Base-by-base conservation (phyloP, 2,797 vertebrate genomes). In the Acrossocheilus wenchowensis region DNA sequence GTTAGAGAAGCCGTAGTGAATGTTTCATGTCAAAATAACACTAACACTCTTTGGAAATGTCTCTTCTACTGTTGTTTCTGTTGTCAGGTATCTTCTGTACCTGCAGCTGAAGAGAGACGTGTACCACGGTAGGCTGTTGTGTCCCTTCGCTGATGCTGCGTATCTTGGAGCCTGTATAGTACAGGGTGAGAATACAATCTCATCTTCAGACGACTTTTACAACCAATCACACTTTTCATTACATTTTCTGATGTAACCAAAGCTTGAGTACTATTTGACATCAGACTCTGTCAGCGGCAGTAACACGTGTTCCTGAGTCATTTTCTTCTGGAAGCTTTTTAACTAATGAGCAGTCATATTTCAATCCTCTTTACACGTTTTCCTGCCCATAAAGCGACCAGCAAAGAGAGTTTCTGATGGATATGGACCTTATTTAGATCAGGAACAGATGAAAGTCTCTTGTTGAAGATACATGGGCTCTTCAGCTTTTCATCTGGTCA, bases 91-190 rank as follows among this genome's bases (percentile, higher is more conserved):
- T 90, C 97, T 99, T 81, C 91, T 99, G 88, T 99, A 99, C 89
- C 95, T 99, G 84, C 98, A 99, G 93, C 89, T 99, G 92, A 99
- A 99, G 93, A 97, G 98, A 89, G 98, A 99, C 26, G 96, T 99
- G 92, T 98, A 98, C 91, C 98, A 99, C 1, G 98, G 98, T 14
- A 97, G 98, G 82, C 95, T 99, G 88, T 96, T 99, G 77, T 99
- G 98, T 86, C 98, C 97, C 19, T 98, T 99, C 88, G 95, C 96
- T 68, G 98, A 99, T 90, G 98, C 98, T 90, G 97, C 97, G 39
- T 99, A 97, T 91, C 92, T 99, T 88, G 98, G 98, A 93, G 97
- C 97, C 85, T 99, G 97, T 90, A 97, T 99, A 41, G 87, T 98
- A 19, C 98, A 99, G 96, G 98, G 98, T 99, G 92, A 95, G 94